phyloP scores from a whole-genome alignment of 2,888 invertebrate species.

The Omphaloscelis lunosa region DNA sequence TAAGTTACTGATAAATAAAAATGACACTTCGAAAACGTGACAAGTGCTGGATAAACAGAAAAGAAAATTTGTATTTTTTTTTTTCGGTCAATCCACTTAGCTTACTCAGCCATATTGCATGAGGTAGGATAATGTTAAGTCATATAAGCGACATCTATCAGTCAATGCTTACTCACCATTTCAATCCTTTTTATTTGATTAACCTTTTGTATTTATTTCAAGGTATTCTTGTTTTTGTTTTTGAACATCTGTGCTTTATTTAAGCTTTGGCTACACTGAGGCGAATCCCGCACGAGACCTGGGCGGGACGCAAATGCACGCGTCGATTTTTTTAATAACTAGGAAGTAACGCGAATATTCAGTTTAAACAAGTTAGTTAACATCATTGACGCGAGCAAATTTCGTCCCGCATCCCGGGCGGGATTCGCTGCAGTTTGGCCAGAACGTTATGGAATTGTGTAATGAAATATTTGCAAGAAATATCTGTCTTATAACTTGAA shows the following conservation, averaged over 20 bases:
- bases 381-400: neutral
- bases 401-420: too few species aligned
- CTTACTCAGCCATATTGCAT: conserved; percentile 19
- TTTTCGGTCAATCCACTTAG: conserved; percentile 18
- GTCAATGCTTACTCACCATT: conserved; percentile 10
- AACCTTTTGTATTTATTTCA: neutral
- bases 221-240: neutral
- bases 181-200: conserved; percentile 37
- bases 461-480: neutral
- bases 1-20: neutral
- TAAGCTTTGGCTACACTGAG: neutral
- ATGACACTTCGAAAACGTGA: neutral
- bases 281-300: accelerated
- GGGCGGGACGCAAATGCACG: neutral
- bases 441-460: neutral
- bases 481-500: neutral
- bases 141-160: neutral
- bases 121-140: neutral
- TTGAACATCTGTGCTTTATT: neutral
- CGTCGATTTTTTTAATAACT: too few species aligned
- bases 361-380: neutral
- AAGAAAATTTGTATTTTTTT: neutral
- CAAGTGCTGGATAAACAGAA: neutral
- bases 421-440: neutral
- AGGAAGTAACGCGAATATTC: too few species aligned